Conservation (phyloP, 2,888 invertebrate species). For the Drosophila basisetae region DNA sequence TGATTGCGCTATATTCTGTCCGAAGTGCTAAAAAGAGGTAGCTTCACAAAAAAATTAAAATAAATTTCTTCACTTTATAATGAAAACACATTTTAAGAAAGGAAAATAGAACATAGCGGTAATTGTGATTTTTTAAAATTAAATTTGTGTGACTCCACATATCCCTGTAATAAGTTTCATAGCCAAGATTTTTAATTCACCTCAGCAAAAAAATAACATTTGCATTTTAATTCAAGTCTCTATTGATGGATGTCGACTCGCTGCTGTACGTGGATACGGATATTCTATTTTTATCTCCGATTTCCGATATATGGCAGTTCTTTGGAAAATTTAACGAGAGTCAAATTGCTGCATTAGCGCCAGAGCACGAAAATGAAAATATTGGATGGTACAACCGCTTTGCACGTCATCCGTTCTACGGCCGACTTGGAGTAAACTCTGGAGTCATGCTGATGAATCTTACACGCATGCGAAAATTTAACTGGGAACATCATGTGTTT, state of each 20-base stretch:
- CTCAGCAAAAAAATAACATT: not conserved
- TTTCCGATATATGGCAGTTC: conserved; percentile 93
- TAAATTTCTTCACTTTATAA: not conserved
- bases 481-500: conserved; percentile 93
- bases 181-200: not conserved
- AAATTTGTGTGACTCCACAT: not conserved
- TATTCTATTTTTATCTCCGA: conserved; percentile 93
- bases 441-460: conserved; percentile 99
- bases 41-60: not conserved
- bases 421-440: conserved; percentile 93
- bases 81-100: not conserved
- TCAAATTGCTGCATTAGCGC: conserved; percentile 94
- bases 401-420: conserved; percentile 97
- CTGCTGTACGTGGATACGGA: conserved; percentile 97
- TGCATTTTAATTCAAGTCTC: conserved; percentile 85
- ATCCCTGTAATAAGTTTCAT: not conserved
- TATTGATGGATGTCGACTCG: conserved; percentile 92
- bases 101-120: not conserved
- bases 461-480: conserved; percentile 93
- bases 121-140: not conserved
- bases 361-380: conserved; percentile 96
- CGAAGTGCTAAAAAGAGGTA: not conserved
- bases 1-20: no score
- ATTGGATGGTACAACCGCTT: conserved; percentile 98
- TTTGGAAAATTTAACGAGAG: conserved; percentile 92